Conservation (phyloP, 1,140 invertebrate genomes). For the Ridgeia piscesae region DNA sequence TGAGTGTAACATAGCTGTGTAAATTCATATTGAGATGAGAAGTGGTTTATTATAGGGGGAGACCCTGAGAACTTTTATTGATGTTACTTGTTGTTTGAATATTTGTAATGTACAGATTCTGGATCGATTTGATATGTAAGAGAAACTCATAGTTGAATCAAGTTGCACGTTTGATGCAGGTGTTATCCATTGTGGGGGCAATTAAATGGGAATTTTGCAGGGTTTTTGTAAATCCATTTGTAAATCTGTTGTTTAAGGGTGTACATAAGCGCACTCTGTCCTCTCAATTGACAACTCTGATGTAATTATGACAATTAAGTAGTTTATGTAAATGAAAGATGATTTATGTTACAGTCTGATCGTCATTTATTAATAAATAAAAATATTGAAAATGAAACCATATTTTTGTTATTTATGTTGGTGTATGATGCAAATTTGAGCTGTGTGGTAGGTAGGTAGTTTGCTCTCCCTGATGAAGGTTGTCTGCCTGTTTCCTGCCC, state of each 20-base stretch:
- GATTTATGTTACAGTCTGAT: neutral
- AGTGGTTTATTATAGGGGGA: neutral
- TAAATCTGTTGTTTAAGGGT: conserved; percentile 1
- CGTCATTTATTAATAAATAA: conserved; percentile 2
- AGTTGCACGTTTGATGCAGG: too few species aligned
- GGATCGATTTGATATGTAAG: neutral
- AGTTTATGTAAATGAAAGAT: neutral
- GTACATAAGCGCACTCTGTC: neutral
- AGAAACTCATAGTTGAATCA: neutral
- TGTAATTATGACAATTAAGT: conserved; percentile 1
- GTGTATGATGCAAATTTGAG: neutral
- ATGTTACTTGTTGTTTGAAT: conserved; percentile 6
- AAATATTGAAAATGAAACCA: neutral
- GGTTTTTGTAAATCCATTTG: neutral
- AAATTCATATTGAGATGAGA: neutral
- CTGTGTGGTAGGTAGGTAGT: neutral
- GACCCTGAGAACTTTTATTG: neutral
- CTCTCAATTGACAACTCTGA: neutral
- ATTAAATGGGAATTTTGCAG: neutral
- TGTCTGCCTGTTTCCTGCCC: too few species aligned
- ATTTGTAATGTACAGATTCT: neutral
- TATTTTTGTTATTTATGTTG: neutral
- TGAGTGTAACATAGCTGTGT: neutral
- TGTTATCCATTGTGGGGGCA: neutral
- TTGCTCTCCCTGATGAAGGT: neutral